Evolutionary conservation across 2,888 invertebrate species (phyloP).

Genomic region (Synanthedon myopaeformis): DNA sequence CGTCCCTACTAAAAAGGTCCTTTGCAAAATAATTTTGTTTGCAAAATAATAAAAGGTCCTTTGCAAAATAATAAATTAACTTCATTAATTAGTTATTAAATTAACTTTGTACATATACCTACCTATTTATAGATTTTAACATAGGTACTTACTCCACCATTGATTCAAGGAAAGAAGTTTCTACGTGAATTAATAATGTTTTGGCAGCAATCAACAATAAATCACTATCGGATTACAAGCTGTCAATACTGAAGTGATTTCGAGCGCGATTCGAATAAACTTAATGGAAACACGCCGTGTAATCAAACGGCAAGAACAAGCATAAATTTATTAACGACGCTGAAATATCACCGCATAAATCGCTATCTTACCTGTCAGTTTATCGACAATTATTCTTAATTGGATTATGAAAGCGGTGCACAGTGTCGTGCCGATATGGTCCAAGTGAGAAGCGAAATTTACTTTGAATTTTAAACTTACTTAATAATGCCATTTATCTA

Average conservation of each 20-base stretch:
- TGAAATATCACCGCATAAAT: constrained; percentile 70
- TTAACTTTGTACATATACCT: no score
- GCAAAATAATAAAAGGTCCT: no score
- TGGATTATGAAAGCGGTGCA: constrained; percentile 66
- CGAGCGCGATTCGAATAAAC: constrained; percentile 47
- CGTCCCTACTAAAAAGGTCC: no score
- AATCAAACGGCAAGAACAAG: constrained; percentile 67
- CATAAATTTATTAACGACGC: constrained; percentile 69
- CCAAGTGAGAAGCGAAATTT: constrained; percentile 16
- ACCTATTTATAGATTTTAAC: no score
- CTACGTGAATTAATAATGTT: constrained; percentile 6
- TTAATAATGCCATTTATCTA: no score
- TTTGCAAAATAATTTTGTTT: no score
- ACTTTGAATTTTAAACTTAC: neutral
- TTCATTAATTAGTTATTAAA: no score
- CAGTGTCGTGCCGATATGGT: constrained; percentile 23
- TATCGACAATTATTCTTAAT: constrained; percentile 70
- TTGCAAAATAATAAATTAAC: no score
- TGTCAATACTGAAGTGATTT: constrained; percentile 42
- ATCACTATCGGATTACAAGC: constrained; percentile 43
- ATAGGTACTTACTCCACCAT: no score
- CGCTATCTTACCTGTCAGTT: constrained; percentile 64
- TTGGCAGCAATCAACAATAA: constrained; percentile 14
- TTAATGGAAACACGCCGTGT: constrained; percentile 55
- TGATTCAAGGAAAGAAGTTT: constrained; percentile 1